A percentile compares a stretch with the other conserved stretches of the same genome.
Evolutionary conservation across 2,113 vertebrate species (phyloP).

Genomic region (Plotosus lineatus): DNA sequence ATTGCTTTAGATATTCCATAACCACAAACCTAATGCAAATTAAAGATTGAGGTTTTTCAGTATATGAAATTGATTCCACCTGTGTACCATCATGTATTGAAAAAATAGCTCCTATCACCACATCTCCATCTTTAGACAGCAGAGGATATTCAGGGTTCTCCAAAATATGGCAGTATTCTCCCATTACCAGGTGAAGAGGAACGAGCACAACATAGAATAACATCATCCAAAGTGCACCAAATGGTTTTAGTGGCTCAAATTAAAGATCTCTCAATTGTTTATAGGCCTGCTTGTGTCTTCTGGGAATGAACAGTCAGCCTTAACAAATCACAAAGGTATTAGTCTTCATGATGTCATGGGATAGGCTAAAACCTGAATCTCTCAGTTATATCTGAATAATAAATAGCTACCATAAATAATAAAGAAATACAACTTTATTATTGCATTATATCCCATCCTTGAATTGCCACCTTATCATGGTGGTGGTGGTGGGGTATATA

Average conservation of each 20-base stretch:
- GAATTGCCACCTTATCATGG: too few relatives aligned
- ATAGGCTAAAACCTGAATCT: background rate
- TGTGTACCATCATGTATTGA: slow-evolving; percentile 68
- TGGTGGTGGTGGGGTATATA: too few relatives aligned
- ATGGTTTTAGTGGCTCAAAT: background rate
- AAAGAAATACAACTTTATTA: too few relatives aligned
- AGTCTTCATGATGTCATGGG: background rate
- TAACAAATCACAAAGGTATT: background rate
- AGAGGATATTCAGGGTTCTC: slow-evolving; percentile 64
- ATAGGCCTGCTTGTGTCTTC: background rate
- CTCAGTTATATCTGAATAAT: background rate
- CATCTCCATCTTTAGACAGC: slow-evolving; percentile 65
- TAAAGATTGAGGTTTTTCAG: slow-evolving; percentile 58
- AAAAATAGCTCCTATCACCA: slow-evolving; percentile 71
- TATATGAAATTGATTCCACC: slow-evolving; percentile 58
- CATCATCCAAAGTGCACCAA: slow-evolving; percentile 4
- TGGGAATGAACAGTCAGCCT: background rate
- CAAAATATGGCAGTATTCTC: slow-evolving; percentile 59
- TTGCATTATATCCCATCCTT: too few relatives aligned
- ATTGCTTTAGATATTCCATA: background rate
- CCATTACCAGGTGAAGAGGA: slow-evolving; percentile 5
- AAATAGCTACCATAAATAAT: too few relatives aligned
- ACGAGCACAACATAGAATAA: slow-evolving; percentile 7
- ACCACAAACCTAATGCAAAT: slow-evolving; percentile 68
- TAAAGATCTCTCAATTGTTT: slow-evolving; percentile 1